phyloP scores from a whole-genome alignment of 64 coral and sea anemone genomes.

The Actinia tenebrosa region DNA sequence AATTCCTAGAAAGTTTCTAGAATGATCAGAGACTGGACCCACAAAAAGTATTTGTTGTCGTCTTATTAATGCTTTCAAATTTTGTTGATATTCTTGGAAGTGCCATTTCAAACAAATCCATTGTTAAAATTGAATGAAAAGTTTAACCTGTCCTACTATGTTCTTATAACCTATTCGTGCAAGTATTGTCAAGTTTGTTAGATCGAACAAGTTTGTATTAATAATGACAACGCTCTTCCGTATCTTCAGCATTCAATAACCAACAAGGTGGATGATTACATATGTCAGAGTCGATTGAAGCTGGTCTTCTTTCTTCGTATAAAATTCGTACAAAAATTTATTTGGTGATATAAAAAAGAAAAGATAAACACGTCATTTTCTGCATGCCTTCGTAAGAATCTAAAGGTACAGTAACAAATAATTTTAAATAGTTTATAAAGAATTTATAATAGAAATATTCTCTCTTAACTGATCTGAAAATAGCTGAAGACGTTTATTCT shows the following conservation, averaged over 20 bases:
- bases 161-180: background rate
- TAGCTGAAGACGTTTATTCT: no score
- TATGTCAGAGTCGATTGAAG: background rate
- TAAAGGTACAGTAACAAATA: no score
- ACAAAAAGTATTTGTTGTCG: no score
- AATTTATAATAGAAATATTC: no score
- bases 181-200: background rate
- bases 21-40: no score
- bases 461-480: no score
- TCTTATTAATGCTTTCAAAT: no score
- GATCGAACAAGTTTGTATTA: background rate
- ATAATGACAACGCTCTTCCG: background rate
- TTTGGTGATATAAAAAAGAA: background rate
- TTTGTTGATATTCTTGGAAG: no score
- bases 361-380: background rate
- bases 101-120: background rate
- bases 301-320: background rate
- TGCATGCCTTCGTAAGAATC: no score
- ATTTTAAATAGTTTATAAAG: no score
- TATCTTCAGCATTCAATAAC: background rate
- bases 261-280: slow-evolving; percentile 2
- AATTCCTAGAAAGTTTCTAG: no score
- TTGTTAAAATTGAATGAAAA: background rate
- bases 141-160: background rate
- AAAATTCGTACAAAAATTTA: background rate